A percentile compares a stretch with the other conserved stretches of the same genome.
phyloP scores from a whole-genome alignment of 1,140 invertebrate genomes.

The Papilio helenus region DNA sequence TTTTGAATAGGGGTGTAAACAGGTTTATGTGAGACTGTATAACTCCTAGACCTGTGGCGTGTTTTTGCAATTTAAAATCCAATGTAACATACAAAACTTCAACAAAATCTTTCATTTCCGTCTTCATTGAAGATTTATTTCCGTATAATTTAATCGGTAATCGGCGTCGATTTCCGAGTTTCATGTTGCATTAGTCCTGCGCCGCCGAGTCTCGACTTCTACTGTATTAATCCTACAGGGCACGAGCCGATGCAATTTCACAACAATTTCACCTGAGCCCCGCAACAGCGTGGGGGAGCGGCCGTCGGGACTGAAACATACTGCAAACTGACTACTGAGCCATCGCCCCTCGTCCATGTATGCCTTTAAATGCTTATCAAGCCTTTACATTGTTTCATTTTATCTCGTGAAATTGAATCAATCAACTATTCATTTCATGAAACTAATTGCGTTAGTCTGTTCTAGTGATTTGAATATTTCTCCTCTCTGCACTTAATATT shows the following conservation, averaged over 20 bases:
- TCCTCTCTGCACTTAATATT: not conserved
- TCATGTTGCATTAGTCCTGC: not conserved
- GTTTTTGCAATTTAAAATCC: too few species aligned
- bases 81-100: not conserved
- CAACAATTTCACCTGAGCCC: conserved; percentile 23
- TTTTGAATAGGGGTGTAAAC: too few species aligned
- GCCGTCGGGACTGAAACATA: not conserved
- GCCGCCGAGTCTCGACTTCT: not conserved
- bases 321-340: not conserved
- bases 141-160: not conserved
- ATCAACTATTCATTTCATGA: too few species aligned
- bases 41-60: too few species aligned
- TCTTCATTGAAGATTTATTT: not conserved
- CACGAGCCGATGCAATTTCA: not conserved
- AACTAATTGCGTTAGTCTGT: not conserved
- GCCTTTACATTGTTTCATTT: not conserved
- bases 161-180: not conserved
- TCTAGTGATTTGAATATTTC: not conserved
- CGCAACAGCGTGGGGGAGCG: not conserved
- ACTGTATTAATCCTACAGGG: conserved; percentile 7
- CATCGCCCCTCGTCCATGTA: not conserved
- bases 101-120: not conserved
- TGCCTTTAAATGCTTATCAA: not conserved
- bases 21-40: too few species aligned
- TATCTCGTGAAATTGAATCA: too few species aligned